These are phyloP conservation scores for Athalia rosae DNA, from an alignment of 2,888 invertebrate species.

Conservation along the genomic window DNA sequence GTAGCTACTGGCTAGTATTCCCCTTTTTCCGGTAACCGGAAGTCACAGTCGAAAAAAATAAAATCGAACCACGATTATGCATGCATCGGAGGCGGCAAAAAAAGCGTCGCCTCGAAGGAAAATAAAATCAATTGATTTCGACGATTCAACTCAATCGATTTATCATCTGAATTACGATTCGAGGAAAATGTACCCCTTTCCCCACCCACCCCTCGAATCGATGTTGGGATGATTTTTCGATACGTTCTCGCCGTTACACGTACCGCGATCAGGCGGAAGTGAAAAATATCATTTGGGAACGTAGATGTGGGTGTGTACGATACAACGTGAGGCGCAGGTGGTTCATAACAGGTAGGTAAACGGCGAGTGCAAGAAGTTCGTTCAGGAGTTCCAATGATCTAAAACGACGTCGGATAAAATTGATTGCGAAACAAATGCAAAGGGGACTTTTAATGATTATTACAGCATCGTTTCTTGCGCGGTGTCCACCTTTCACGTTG, in stretches of 20 bases:
- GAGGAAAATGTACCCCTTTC: too few relatives aligned
- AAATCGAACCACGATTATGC: background rate
- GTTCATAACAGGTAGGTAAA: background rate
- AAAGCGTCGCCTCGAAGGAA: background rate
- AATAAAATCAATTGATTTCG: too few relatives aligned
- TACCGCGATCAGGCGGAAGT: too few relatives aligned
- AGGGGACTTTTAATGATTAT: conserved; percentile 27
- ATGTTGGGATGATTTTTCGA: too few relatives aligned
- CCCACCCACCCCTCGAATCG: too few relatives aligned
- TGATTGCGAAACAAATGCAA: conserved; percentile 29
- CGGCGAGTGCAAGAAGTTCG: conserved; percentile 11
- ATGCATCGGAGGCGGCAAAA: too few relatives aligned
- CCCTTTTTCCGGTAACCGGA: background rate
- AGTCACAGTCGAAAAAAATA: background rate
- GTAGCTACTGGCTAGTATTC: background rate
- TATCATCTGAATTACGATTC: too few relatives aligned
- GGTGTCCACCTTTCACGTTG: conserved; percentile 16
- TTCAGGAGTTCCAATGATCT: background rate
- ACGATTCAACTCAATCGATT: too few relatives aligned
- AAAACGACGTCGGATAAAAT: conserved; percentile 21
- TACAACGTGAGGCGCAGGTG: background rate
- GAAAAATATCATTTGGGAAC: too few relatives aligned
- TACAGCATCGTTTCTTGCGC: conserved; percentile 9
- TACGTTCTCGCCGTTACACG: too few relatives aligned
- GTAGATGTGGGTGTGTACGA: background rate